Conservation (phyloP, 2,888 invertebrate genomes). For the Lumbricus terrestris region DNA sequence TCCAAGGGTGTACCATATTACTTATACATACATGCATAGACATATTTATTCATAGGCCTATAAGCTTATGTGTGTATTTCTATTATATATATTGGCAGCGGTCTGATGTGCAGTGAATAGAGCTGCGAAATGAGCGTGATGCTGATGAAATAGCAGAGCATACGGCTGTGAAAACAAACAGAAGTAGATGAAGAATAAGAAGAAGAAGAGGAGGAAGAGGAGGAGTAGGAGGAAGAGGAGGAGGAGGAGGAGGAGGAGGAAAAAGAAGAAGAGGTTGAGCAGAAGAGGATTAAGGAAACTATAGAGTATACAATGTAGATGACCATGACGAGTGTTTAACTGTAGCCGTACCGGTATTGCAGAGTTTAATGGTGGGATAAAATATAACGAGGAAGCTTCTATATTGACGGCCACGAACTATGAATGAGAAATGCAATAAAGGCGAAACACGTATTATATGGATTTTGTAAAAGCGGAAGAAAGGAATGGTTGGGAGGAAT, state of each 20-base stretch:
- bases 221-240: no score
- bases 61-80: no score
- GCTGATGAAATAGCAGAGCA: background rate
- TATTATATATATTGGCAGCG: background rate
- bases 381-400: background rate
- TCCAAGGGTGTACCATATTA: background rate
- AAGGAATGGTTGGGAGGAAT: background rate
- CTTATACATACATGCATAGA: no score
- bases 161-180: slow-evolving; percentile 3
- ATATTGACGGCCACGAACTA: background rate
- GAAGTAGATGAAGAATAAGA: background rate
- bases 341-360: no score
- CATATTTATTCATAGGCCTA: no score
- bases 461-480: background rate
- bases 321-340: no score
- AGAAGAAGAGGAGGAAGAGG: no score
- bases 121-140: background rate
- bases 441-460: background rate
- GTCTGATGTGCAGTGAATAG: background rate
- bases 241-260: no score
- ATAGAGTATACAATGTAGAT: no score
- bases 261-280: background rate
- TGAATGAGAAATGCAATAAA: background rate
- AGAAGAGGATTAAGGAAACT: no score
- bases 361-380: background rate